Evolutionary conservation across 37 sponge, comb jelly and placozoan species (phyloP).

Genomic region (Bolinopsis microptera): DNA sequence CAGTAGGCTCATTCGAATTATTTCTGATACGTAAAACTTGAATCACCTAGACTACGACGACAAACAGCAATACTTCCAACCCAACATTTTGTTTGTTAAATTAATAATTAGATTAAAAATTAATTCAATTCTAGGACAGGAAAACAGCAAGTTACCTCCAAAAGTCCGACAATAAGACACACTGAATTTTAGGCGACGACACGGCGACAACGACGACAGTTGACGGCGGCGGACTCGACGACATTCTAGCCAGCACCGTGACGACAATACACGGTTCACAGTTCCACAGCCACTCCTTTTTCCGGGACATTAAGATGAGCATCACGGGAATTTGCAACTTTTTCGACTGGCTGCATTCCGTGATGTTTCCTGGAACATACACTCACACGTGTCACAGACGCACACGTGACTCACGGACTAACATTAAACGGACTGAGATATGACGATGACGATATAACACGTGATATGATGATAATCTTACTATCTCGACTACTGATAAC

Average conservation of each 20-base stretch:
- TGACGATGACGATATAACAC: neutral
- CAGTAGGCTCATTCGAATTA: too few species aligned
- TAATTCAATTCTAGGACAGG: too few species aligned
- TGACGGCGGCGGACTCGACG: neutral
- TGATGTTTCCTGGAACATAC: neutral
- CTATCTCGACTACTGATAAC: neutral
- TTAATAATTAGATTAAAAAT: too few species aligned
- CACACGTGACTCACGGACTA: neutral
- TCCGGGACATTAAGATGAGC: neutral
- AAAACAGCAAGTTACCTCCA: too few species aligned
- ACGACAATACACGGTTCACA: neutral
- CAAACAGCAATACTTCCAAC: too few species aligned
- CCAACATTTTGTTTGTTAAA: too few species aligned
- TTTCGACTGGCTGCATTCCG: neutral
- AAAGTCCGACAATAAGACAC: neutral
- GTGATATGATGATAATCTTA: neutral
- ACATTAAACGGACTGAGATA: neutral
- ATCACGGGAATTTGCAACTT: neutral
- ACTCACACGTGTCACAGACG: neutral
- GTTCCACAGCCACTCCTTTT: neutral
- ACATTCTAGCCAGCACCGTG: neutral
- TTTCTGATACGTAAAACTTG: too few species aligned
- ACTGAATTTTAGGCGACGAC: neutral
- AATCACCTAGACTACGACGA: too few species aligned
- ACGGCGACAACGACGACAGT: neutral